Evolutionary conservation across 2,888 invertebrate genomes (phyloP).

Genomic region (Cheiracanthium punctorium): DNA sequence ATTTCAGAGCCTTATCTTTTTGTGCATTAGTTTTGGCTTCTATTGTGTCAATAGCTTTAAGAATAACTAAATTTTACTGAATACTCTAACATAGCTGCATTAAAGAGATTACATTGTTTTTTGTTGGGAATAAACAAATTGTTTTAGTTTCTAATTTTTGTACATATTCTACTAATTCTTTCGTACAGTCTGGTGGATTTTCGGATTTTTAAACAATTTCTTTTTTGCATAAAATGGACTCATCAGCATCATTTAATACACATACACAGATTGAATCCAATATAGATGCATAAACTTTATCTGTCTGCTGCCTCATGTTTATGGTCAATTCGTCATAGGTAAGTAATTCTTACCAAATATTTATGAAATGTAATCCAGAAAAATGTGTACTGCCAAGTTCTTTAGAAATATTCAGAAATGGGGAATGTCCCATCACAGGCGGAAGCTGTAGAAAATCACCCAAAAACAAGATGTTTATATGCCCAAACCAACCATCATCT

Average conservation of each 20-base stretch:
- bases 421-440: not conserved
- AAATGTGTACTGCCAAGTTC: conserved; percentile 2
- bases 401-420: not conserved
- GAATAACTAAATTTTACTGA: not conserved
- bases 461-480: not conserved
- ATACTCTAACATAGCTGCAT: not conserved
- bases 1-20: not conserved
- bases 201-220: not conserved
- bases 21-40: not conserved
- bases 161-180: not conserved
- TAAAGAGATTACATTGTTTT: not conserved
- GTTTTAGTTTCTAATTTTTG: not conserved
- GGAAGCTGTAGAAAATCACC: conserved; percentile 22
- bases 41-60: not conserved
- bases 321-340: conserved; percentile 23
- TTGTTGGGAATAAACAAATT: not conserved
- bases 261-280: not conserved
- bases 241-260: not conserved
- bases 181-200: not conserved
- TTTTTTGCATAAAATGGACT: not conserved
- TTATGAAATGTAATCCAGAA: not conserved
- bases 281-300: not conserved
- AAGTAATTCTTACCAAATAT: conserved; percentile 19
- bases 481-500: not conserved
- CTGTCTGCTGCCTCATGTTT: conserved; percentile 29